These are phyloP conservation scores for Eptatretus burgeri DNA, from an alignment of 2,113 vertebrate genomes.

Conservation along the genomic window DNA sequence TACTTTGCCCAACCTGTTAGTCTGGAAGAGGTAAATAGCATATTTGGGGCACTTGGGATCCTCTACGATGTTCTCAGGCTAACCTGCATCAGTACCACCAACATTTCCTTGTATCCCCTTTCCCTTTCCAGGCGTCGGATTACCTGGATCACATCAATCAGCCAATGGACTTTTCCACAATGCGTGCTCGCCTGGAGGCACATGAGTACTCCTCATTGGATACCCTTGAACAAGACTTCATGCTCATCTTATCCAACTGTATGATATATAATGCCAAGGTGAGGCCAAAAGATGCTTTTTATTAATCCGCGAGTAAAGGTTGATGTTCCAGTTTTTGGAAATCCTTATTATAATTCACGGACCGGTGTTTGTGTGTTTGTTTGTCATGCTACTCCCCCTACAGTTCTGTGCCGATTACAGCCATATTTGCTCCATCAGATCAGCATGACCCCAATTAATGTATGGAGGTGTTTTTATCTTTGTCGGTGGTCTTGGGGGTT, in stretches of 20 bases:
- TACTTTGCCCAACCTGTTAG: conserved; percentile 67
- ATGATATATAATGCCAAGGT: conserved; percentile 87
- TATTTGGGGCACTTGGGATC: neutral
- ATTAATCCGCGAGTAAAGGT: too few species aligned
- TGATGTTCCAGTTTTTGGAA: too few species aligned
- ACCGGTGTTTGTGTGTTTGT: too few species aligned
- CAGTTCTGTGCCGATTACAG: too few species aligned
- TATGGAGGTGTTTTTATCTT: too few species aligned
- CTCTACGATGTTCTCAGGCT: neutral
- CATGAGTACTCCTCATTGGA: conserved; percentile 52
- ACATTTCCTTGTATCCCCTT: neutral
- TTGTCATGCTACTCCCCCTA: too few species aligned
- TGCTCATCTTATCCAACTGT: conserved; percentile 91
- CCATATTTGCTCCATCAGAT: too few species aligned
- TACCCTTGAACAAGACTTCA: conserved; percentile 80
- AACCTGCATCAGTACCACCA: too few species aligned
- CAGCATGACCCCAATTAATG: too few species aligned
- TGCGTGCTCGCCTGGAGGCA: conserved; percentile 58
- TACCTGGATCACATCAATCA: conserved; percentile 84
- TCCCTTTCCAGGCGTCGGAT: conserved; percentile 46
- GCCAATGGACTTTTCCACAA: conserved; percentile 96
- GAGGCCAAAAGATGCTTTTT: conserved; percentile 20
- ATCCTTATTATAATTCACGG: too few species aligned
- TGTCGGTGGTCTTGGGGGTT: too few species aligned
- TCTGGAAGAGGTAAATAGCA: conserved; percentile 39